Base-by-base conservation (phyloP, 2,113 vertebrate species). In the Sander vitreus region DNA sequence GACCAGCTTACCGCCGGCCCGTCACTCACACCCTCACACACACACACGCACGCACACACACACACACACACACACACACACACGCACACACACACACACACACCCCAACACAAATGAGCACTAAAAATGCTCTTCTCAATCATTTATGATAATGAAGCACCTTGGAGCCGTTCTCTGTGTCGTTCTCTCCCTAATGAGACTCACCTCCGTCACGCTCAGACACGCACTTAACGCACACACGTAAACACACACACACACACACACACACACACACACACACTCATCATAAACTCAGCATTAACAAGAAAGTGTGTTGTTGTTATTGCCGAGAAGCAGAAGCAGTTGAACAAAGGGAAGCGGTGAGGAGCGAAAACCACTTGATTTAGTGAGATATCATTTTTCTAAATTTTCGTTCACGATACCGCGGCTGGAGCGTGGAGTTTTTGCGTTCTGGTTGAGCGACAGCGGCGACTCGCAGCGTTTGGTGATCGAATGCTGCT, bases 181-280 rank as follows among this genome's bases (percentile, higher is more conserved):
- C 80, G 68, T 65, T 86, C 74, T 78, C 65, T 59, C 77, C 57
- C 74, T 91, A 89, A 91, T 90, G 89, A 93, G 90, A 75, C 86
- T 90, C 88, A 89, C 83, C 86, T 92, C 89, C 33, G 21, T 81
- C 86, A 76, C 50, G 9, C 90, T 79, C 76, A 73, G 11, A 79
- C 80, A 69, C 70, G 68, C 36, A 65, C 68, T 6, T 19, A 33
- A 60, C 3, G 3, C 72, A 58, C 81, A 86, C 54, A 68, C 72
- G 67, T 33, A 78, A 45, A 69, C 23, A 74, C 80, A 72, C 70
- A 73, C 33, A 65, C 67, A 45, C 80, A 87, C 55, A 70, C 72
- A 80, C 76, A 83, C 59, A 54, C 80, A 87, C 55, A 70, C 72
- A 76, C 76, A 66, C 64, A 77, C 83, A 83, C 47, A 73, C 69